Conservation (phyloP, 2,113 vertebrate genomes). For the Stictonetta naevosa region DNA sequence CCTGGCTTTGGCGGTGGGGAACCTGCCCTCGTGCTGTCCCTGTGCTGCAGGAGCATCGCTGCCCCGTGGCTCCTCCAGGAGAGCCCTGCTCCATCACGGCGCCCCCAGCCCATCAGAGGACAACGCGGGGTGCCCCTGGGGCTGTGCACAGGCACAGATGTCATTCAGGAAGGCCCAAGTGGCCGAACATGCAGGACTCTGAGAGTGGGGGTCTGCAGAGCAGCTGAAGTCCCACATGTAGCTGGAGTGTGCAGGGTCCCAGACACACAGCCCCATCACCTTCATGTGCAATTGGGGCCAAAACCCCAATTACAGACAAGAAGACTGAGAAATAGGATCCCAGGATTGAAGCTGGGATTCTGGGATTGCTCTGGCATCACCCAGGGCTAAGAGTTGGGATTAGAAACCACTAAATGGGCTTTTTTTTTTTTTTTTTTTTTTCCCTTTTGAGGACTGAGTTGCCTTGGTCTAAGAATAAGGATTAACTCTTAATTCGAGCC, state of each 20-base stretch:
- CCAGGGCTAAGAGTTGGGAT: background rate
- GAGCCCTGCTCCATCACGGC: too few species aligned
- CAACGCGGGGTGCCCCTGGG: too few species aligned
- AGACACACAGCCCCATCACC: background rate
- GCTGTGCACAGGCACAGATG: too few species aligned
- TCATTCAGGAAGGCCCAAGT: too few species aligned
- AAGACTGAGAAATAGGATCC: background rate
- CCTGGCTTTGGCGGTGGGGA: too few species aligned
- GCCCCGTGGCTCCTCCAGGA: background rate
- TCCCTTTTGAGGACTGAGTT: background rate
- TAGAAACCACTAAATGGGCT: background rate
- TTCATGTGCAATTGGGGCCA: background rate
- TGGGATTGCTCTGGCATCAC: background rate
- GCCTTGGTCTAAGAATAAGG: slow-evolving; percentile 19
- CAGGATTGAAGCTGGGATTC: background rate
- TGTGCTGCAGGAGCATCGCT: background rate
- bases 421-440: background rate
- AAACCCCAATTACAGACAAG: background rate
- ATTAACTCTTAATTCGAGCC: slow-evolving; percentile 56
- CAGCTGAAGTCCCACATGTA: background rate
- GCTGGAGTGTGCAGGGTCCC: background rate
- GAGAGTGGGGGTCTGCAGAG: background rate
- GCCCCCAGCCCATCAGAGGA: too few species aligned
- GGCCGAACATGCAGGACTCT: too few species aligned
- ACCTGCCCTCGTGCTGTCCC: background rate